Percentiles rank a stretch among this genome's conserved stretches.
These are phyloP conservation scores for Anabacerthia variegaticeps DNA, from an alignment of 2,797 vertebrate species.

Conservation along the genomic window DNA sequence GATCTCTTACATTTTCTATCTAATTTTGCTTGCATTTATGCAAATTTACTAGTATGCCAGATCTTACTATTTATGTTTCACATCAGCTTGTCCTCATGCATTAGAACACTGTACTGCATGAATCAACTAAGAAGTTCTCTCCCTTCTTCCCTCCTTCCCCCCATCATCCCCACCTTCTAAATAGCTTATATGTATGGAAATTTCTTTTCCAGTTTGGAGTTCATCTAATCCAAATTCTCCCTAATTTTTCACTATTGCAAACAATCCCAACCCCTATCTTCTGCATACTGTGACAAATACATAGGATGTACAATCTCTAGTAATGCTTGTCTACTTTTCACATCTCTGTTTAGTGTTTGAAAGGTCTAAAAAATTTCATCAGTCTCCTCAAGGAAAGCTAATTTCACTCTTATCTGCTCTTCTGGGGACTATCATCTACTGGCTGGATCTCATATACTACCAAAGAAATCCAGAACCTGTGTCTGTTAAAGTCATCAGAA, in stretches of 20 bases:
- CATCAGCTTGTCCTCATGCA: not conserved
- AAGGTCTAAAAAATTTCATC: not conserved
- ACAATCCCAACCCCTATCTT: not conserved
- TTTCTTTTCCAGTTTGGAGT: not conserved
- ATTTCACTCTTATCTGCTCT: not conserved
- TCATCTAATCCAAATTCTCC: not conserved
- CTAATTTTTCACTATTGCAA: not conserved
- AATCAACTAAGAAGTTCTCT: not conserved
- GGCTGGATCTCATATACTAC: not conserved
- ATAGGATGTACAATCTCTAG: not conserved
- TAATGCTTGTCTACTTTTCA: not conserved
- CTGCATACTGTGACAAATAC: not conserved
- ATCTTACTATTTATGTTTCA: not conserved
- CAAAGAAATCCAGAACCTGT: not conserved
- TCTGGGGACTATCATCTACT: not conserved
- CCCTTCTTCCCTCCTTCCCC: not conserved
- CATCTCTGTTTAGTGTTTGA: not conserved
- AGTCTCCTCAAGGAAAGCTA: not conserved
- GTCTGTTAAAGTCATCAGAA: not conserved
- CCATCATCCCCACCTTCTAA: accelerated
- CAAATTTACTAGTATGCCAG: not conserved
- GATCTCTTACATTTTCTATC: not conserved
- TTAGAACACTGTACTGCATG: not conserved
- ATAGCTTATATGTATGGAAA: not conserved
- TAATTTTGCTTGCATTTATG: not conserved